Base-by-base conservation (phyloP, 1,140 invertebrate genomes). In the Aethina tumida region DNA sequence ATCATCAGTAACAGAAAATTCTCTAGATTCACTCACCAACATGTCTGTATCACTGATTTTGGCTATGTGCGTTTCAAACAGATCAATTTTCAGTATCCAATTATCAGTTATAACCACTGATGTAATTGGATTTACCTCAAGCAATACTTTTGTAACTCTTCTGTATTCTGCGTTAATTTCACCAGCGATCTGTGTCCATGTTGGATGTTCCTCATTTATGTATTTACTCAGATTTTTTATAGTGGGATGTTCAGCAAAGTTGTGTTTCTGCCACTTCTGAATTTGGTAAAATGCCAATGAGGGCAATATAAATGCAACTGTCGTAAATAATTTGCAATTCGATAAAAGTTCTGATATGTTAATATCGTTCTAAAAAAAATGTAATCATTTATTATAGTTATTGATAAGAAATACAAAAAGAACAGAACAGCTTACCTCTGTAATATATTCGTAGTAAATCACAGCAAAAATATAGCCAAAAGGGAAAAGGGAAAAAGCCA, bases 31-130 rank as follows among this genome's bases (percentile, higher is more conserved):
- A 42, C 76, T 75, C 9, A 89, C 71, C 16, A 80, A 73, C 1
- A 93, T 63, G 14, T 74, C 65, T 21, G 84, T 77, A 59, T 92
- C 83, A 53, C 66, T 74, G 58, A 92, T 86, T 58, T 85, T 79
- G 1, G 80, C 76, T 26, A 90, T 55, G 49, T 80, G 65, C 0
- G 92, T 54, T 49, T 62, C 74, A 55, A 92, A 88, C 28, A 82
- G 76, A 0, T 77, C 69, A 2, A 87, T 74, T 66, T 89, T 88
- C 15, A 94, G 75, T n/a, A 94, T 75, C 87, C 88, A 94, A 47
- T 80, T 87, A 52, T 87, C 78, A 1, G 86, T 91, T 4, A 79
- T 81, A 45, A 90, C 70, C 19, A 89, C 65, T 51, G 75, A 75
- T 31, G 69, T 74, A 15, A 84, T 67, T 3, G 75, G 71, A 58